These are phyloP conservation scores for Nebria salina DNA, from an alignment of 2,888 invertebrate species.

Conservation along the genomic window DNA sequence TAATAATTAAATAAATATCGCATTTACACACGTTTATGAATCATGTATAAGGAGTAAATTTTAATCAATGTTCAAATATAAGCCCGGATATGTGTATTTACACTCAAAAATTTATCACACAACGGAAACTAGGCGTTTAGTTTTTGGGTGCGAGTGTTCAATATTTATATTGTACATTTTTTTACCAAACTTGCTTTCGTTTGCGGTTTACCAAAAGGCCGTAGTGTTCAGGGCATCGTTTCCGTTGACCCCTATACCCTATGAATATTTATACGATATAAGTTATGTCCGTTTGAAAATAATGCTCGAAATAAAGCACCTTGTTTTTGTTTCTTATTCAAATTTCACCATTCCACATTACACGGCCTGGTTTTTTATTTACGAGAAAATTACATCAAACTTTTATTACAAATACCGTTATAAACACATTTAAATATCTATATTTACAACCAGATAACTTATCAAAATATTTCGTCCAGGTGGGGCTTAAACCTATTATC, in stretches of 20 bases:
- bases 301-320: too few relatives aligned
- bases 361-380: neutral
- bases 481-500: conserved; percentile 27
- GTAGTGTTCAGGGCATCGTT: conserved; percentile 3
- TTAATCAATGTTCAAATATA: too few relatives aligned
- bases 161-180: conserved; percentile 14
- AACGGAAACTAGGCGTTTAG: neutral
- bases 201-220: conserved; percentile 10
- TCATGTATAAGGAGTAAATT: too few relatives aligned
- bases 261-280: conserved; percentile 25
- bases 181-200: neutral
- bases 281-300: neutral
- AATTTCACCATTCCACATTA: too few relatives aligned
- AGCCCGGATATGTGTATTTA: neutral
- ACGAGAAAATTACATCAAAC: neutral
- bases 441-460: conserved; percentile 21
- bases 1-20: too few relatives aligned
- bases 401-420: conserved; percentile 31
- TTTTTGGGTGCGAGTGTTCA: neutral
- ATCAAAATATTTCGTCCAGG: conserved; percentile 21
- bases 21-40: too few relatives aligned
- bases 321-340: too few relatives aligned
- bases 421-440: neutral
- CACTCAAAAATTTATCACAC: neutral
- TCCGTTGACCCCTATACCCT: conserved; percentile 29